Evolutionary conservation across 2,888 invertebrate species (phyloP).

Genomic region (Phaonia tiefii): DNA sequence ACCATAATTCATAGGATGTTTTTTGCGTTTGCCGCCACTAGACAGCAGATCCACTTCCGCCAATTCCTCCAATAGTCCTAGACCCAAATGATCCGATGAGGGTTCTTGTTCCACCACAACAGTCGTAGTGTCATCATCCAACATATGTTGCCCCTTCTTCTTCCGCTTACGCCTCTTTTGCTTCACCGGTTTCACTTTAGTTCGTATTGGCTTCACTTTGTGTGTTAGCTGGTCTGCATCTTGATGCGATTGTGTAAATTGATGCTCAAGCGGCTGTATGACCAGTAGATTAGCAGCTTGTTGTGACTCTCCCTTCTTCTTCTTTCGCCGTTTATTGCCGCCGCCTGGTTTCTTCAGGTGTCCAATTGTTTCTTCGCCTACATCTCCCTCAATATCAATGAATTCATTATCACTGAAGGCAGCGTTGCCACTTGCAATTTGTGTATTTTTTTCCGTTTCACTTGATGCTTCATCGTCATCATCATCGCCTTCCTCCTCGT

Average conservation of each 20-base stretch:
- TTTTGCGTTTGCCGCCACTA: conserved; percentile 71
- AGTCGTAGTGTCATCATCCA: conserved; percentile 44
- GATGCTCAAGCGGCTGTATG: conserved; percentile 72
- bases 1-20: conserved; percentile 80
- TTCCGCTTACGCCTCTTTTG: conserved; percentile 75
- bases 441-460: conserved; percentile 38
- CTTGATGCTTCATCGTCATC: conserved; percentile 59
- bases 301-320: conserved; percentile 69
- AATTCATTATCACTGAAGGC: conserved; percentile 72
- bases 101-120: conserved; percentile 68
- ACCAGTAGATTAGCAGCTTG: conserved; percentile 76
- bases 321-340: conserved; percentile 72
- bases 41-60: conserved; percentile 68
- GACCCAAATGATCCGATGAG: conserved; percentile 70
- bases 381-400: conserved; percentile 72
- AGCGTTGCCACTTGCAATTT: conserved; percentile 43
- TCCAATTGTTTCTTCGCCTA: conserved; percentile 48
- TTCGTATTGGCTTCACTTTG: conserved; percentile 66
- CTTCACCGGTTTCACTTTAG: conserved; percentile 71
- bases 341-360: conserved; percentile 72
- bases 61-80: conserved; percentile 75
- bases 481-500: conserved; percentile 59
- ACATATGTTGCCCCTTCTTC: conserved; percentile 73
- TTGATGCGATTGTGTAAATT: conserved; percentile 65
- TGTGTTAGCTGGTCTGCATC: conserved; percentile 59